These are phyloP conservation scores for Sisor rabdophorus DNA, from an alignment of 2,113 vertebrate genomes.

Conservation along the genomic window DNA sequence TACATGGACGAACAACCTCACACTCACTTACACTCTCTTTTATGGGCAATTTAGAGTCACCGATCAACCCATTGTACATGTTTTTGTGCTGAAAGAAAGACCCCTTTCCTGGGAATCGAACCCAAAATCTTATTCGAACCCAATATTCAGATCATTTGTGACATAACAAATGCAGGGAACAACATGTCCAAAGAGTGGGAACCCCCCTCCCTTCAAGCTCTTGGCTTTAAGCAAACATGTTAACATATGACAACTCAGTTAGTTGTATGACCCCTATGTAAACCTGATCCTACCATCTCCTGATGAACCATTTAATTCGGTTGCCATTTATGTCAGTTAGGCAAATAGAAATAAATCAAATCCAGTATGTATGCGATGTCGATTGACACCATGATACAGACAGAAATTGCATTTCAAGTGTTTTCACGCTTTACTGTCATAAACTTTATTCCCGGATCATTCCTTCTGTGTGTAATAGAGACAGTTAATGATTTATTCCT, in stretches of 20 bases:
- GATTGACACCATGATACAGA: slow-evolving; percentile 38
- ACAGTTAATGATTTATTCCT: slow-evolving; percentile 22
- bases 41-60: no score
- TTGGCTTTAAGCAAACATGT: slow-evolving; percentile 35
- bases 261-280: slow-evolving; percentile 54
- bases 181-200: slow-evolving; percentile 25
- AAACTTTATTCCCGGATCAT: slow-evolving; percentile 13
- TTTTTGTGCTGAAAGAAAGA: no score
- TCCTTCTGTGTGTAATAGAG: slow-evolving; percentile 3
- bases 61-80: no score
- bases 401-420: slow-evolving; percentile 19
- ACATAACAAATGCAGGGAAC: slow-evolving; percentile 18
- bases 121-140: slow-evolving; percentile 13
- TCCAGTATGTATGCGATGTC: slow-evolving; percentile 46
- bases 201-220: slow-evolving; percentile 9
- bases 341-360: slow-evolving; percentile 39
- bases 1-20: no score
- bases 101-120: no score
- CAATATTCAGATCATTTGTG: slow-evolving; percentile 34
- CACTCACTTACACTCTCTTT: no score
- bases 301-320: slow-evolving; percentile 39
- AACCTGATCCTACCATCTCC: slow-evolving; percentile 51
- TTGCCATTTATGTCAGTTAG: slow-evolving; percentile 31
- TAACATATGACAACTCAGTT: slow-evolving; percentile 45
- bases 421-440: slow-evolving; percentile 6